Conservation (phyloP, 2,113 vertebrate genomes). For the Thryonomys swinderianus region DNA sequence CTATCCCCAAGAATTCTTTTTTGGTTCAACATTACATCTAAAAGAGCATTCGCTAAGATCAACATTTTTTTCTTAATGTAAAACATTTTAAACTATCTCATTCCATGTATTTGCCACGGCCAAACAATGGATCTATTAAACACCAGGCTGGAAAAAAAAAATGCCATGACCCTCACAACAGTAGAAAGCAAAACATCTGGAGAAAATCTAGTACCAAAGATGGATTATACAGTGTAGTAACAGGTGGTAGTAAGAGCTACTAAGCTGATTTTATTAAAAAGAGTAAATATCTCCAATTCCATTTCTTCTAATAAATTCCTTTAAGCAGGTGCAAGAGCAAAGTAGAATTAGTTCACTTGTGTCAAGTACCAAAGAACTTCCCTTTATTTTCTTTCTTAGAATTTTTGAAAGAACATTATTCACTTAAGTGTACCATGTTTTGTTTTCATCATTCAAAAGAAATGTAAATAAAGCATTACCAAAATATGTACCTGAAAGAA, state of each 20-base stretch:
- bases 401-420: slow-evolving; percentile 6
- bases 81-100: slow-evolving; percentile 56
- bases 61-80: slow-evolving; percentile 55
- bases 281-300: slow-evolving; percentile 76
- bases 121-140: slow-evolving; percentile 17
- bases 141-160: background rate
- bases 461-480: slow-evolving; percentile 51
- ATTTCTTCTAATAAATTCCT: slow-evolving; percentile 72
- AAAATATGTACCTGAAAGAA: slow-evolving; percentile 47
- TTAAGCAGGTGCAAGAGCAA: slow-evolving; percentile 55
- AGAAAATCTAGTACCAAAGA: slow-evolving; percentile 74
- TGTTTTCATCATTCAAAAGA: slow-evolving; percentile 53
- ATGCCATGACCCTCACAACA: background rate
- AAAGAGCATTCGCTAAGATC: slow-evolving; percentile 65
- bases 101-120: slow-evolving; percentile 57
- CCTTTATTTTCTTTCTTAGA: background rate
- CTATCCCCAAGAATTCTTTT: slow-evolving; percentile 38
- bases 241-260: slow-evolving; percentile 81
- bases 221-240: slow-evolving; percentile 75
- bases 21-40: slow-evolving; percentile 54
- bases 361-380: background rate
- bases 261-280: slow-evolving; percentile 83
- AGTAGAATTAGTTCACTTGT: background rate
- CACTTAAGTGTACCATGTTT: slow-evolving; percentile 51
- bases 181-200: slow-evolving; percentile 80